phyloP scores from a whole-genome alignment of 2,888 invertebrate species.

The Scaptomyza parva region DNA sequence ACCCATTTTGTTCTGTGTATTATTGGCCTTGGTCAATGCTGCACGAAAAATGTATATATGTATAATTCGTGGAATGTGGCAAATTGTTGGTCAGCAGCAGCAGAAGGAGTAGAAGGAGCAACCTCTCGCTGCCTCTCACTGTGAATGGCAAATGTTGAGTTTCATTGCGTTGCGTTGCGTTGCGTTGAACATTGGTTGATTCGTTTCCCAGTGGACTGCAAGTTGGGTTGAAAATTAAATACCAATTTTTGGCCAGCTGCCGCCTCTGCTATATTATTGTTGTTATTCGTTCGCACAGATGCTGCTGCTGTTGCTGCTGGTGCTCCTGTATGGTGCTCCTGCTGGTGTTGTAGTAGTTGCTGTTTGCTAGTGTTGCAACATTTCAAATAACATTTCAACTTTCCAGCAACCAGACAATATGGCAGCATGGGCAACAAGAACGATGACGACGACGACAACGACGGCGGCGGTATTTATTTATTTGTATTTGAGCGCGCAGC shows the following conservation, averaged over 20 bases:
- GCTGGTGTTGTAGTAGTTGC: constrained; percentile 25
- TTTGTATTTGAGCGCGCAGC: constrained; percentile 78
- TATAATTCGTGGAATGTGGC: constrained; percentile 36
- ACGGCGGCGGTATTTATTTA: constrained; percentile 72
- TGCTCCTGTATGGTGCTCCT: constrained; percentile 6
- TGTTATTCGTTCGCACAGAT: constrained; percentile 24
- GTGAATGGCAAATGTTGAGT: constrained; percentile 30
- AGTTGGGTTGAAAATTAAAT: constrained; percentile 78
- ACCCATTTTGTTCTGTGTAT: neutral
- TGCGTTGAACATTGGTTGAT: constrained; percentile 30
- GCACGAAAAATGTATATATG: constrained; percentile 21
- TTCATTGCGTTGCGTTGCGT: constrained; percentile 30
- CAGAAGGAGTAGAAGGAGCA: neutral
- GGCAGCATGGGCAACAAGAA: constrained; percentile 34
- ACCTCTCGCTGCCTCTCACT: neutral
- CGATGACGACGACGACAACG: constrained; percentile 39
- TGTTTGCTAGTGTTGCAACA: constrained; percentile 62
- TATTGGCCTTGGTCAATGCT: constrained; percentile 32
- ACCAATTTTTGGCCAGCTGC: constrained; percentile 70
- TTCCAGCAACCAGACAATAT: constrained; percentile 63
- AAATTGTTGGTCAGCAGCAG: constrained; percentile 39
- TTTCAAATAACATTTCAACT: constrained; percentile 80
- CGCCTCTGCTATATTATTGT: constrained; percentile 25
- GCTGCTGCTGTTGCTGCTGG: constrained; percentile 23
- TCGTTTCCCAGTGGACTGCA: constrained; percentile 65